These are phyloP conservation scores for Bilobella aurantiaca DNA, from an alignment of 1,140 invertebrate species.

Conservation along the genomic window DNA sequence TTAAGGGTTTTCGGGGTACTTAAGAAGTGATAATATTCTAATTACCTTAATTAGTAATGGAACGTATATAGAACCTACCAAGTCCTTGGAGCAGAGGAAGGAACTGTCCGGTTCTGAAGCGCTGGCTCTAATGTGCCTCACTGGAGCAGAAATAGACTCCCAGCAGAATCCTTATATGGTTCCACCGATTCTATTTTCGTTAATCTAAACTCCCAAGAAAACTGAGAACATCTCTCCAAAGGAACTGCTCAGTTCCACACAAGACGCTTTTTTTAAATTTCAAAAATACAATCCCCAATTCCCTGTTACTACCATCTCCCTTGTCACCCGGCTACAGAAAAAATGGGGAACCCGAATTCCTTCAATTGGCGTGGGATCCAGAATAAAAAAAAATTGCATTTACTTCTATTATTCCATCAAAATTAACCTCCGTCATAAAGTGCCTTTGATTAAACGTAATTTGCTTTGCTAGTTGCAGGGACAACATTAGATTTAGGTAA, in stretches of 20 bases:
- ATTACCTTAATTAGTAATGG: not conserved
- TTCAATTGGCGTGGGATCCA: not conserved
- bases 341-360: not conserved
- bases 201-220: too few relatives aligned
- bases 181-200: slow-evolving; percentile 30
- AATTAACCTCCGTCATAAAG: not conserved
- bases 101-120: slow-evolving; percentile 26
- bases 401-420: too few relatives aligned
- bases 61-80: slow-evolving; percentile 32
- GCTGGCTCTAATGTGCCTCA: slow-evolving; percentile 24
- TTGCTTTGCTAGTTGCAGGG: too few relatives aligned
- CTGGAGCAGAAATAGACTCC: slow-evolving; percentile 29
- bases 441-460: too few relatives aligned
- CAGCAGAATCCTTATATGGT: slow-evolving; percentile 28
- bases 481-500: too few relatives aligned
- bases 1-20: not conserved
- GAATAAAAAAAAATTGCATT: too few relatives aligned
- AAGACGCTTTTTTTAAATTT: slow-evolving; percentile 9
- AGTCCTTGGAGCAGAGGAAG: slow-evolving; percentile 26
- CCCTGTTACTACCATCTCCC: too few relatives aligned
- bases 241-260: slow-evolving; percentile 12
- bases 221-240: too few relatives aligned
- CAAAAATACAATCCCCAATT: not conserved
- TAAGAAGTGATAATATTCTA: not conserved
- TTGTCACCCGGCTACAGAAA: too few relatives aligned